Base-by-base conservation (phyloP, 2,888 invertebrate genomes). In the Caenorhabditis auriculariae region DNA sequence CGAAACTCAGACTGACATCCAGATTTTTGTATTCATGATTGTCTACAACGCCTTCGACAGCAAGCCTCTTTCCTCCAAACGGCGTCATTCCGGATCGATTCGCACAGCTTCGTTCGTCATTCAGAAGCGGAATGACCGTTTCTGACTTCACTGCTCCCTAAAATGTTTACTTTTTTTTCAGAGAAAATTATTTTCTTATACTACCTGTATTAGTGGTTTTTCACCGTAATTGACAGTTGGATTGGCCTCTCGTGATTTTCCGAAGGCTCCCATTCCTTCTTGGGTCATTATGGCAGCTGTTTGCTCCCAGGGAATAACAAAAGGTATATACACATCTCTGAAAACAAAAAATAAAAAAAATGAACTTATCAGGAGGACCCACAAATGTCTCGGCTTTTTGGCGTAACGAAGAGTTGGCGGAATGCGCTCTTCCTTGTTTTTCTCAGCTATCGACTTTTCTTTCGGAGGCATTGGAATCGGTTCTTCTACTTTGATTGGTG, bases 191-290 rank as follows among this genome's bases (percentile, higher is more conserved):
- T 17, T 47, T 9, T 21, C 23, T 9, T 28, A 37, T 28, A 29
- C 53, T 41, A 66, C 66, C 55, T 67, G 64, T 17, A 47, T 53
- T 12, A 70, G 43, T 37, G 60, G 64, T 28, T 66, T 66, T 7
- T 35, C 62, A 24, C 71, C 71, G 19, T 64, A 60, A 41, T 71
- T 59, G 2, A 74, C 53, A 26, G 57, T 63, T 4, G 57, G 44
- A 37, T 73, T 68, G 2, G 71, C 65, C 24, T 66, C 62, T 29
- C 72, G 53, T 6, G 57, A 60, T 35, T 62, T 62, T 5, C 77
- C 76, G 28, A 77, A 77, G 7, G 77, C 77, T 6, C 77, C 74
- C 77, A 77, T 77, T 39, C 77, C 74, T 55, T 70, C 71, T 49
- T 71, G 71, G 9, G 71, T 68, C 4, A 65, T 67, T 12, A 68